Conservation (phyloP, 2,113 vertebrate genomes). For the Ptilonorhynchus violaceus region DNA sequence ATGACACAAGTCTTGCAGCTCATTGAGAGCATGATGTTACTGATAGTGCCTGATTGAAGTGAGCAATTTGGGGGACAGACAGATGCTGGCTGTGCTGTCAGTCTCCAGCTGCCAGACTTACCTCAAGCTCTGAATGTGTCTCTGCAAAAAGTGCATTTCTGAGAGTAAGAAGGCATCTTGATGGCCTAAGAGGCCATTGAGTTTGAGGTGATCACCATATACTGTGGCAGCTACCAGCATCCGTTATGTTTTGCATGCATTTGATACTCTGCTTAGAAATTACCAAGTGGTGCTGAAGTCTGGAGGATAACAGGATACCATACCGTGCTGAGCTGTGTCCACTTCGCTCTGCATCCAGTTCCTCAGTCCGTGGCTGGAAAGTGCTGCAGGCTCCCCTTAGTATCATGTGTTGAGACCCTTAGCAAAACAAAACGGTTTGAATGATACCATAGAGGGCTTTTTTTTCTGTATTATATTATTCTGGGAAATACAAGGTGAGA, state of each 20-base stretch:
- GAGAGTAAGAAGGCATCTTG: background rate
- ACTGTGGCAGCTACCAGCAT: background rate
- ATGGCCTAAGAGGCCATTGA: background rate
- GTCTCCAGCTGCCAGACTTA: background rate
- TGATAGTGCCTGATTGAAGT: too few species aligned
- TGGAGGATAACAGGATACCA: background rate
- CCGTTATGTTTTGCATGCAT: background rate
- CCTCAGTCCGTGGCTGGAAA: background rate
- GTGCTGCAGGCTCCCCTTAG: background rate
- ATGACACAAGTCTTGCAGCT: background rate
- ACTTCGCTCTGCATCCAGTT: background rate
- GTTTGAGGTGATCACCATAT: background rate
- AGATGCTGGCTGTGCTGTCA: too few species aligned
- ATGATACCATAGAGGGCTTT: rapidly evolving
- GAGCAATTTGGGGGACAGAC: too few species aligned
- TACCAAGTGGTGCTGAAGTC: background rate
- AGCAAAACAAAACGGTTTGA: background rate
- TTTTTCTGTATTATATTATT: background rate
- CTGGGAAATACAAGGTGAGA: background rate
- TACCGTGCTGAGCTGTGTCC: rapidly evolving
- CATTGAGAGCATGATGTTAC: rapidly evolving
- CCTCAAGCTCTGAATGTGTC: too few species aligned
- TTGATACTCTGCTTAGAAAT: background rate
- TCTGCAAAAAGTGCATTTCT: background rate
- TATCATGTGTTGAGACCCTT: rapidly evolving